A percentile compares a stretch with the other conserved stretches of the same genome.
These are phyloP conservation scores for Liasis olivaceus DNA, from an alignment of 2,797 vertebrate genomes.

Conservation along the genomic window DNA sequence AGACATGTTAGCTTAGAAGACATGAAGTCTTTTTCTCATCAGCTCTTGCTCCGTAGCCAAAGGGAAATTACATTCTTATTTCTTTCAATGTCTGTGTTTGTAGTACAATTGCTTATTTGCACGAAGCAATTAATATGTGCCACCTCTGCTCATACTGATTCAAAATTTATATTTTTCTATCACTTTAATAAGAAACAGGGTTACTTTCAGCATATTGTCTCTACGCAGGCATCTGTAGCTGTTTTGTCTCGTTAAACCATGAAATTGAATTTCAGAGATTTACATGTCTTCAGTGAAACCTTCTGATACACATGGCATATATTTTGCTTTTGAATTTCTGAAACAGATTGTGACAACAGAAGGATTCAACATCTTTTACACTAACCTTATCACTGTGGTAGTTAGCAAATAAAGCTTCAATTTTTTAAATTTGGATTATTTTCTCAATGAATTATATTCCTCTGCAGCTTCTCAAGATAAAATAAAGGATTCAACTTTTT, in stretches of 20 bases:
- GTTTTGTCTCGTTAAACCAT: not conserved
- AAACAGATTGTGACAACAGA: not conserved
- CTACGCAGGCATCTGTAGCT: not conserved
- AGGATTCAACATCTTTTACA: not conserved
- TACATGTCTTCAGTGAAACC: not conserved
- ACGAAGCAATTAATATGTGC: conserved; percentile 20
- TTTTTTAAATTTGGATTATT: not conserved
- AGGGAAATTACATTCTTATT: not conserved
- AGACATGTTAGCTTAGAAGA: not conserved
- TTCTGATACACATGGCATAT: not conserved
- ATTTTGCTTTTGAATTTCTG: not conserved
- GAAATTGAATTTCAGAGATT: not conserved
- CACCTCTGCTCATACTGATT: fast-evolving
- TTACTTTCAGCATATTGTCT: not conserved
- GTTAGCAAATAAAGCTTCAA: not conserved
- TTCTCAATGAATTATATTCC: not conserved
- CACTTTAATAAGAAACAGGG: not conserved
- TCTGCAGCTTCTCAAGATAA: conserved; percentile 8
- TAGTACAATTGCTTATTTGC: not conserved
- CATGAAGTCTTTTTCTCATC: not conserved
- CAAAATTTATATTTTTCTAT: not conserved
- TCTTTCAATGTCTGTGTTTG: fast-evolving
- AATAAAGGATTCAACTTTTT: not conserved
- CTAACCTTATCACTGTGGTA: not conserved
- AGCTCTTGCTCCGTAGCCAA: not conserved